Base-by-base conservation (phyloP, 1,140 invertebrate species). In the Mizuhopecten yessoensis region DNA sequence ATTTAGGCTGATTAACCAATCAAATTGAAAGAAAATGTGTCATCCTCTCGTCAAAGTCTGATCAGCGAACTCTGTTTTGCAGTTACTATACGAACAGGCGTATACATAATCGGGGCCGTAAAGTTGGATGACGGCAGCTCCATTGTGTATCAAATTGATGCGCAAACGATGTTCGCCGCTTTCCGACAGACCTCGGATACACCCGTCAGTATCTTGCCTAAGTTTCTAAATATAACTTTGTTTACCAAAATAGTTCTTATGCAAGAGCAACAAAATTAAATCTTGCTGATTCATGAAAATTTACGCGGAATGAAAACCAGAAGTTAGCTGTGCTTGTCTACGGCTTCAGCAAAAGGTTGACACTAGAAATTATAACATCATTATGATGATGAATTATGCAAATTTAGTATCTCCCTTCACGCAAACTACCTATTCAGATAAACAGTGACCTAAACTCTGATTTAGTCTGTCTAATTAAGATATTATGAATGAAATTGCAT, bases 81-180 rank as follows among this genome's bases (percentile, higher is more conserved):
- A 45, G 57, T 75, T 75, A 75, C 57, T 75, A 75, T n/a, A 75
- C n/a, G n/a, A 75, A 75, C n/a, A 29, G 13, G 57, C 23, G 57
- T 75, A 75, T 75, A 75, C 57, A 75, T 75, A 75, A n/a, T 75
- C 1, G 57, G 57, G 57, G 57, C 57, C 57, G 57, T 75, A 29
- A 75, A n/a, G 5, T 75, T 75, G 57, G 57, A 75, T 75, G 57
- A 75, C 57, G 57, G 57, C 23, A n/a, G 57, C 57, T 75, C 57
- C 57, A 75, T 75, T 75, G 57, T 75, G 57, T 75, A 75, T 29
- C 57, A 75, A 75, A 29, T n/a, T 75, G 57, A 75, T 75, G 57
- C 57, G 57, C 57, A 75, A 75, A 11, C 1, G 57, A 75, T 75
- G 57, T 75, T 75, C 57, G 57, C 11, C 57, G 5, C 1, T 75